A percentile compares a stretch with the other conserved stretches of the same genome.
phyloP scores from a whole-genome alignment of 1,140 invertebrate species.

The Bemisia tabaci region DNA sequence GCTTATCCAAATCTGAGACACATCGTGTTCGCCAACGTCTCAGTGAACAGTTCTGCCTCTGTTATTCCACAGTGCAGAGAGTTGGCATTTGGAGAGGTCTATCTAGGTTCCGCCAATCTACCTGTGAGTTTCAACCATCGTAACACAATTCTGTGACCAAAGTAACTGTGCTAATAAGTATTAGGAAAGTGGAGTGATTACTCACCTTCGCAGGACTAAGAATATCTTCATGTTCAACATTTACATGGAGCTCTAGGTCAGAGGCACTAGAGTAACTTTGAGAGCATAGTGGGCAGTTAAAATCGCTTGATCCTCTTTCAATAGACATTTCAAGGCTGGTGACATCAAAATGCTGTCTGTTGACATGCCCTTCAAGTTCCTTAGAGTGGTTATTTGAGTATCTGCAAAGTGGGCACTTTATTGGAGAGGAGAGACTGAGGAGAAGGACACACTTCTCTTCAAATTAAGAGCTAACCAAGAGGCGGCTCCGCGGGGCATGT shows the following conservation, averaged over 20 bases:
- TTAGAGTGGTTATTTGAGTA: constrained; percentile 56
- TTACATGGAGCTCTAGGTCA: constrained; percentile 73
- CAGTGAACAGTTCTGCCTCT: too few species aligned
- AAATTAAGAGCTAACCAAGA: neutral
- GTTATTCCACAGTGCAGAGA: too few species aligned
- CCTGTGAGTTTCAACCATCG: too few species aligned
- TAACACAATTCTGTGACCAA: too few species aligned
- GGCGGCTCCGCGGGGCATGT: too few species aligned
- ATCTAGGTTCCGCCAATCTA: too few species aligned
- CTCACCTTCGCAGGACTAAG: constrained; percentile 38
- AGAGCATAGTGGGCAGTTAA: constrained; percentile 55
- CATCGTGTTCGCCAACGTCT: too few species aligned
- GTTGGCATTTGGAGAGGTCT: too few species aligned
- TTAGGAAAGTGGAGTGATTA: too few species aligned
- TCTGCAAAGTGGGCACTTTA: constrained; percentile 65
- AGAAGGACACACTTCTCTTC: neutral
- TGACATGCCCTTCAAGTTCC: constrained; percentile 70
- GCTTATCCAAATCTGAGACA: too few species aligned
- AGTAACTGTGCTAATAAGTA: too few species aligned
- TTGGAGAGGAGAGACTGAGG: neutral
- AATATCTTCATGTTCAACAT: constrained; percentile 64
- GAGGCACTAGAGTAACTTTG: constrained; percentile 53
- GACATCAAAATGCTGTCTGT: constrained; percentile 66
- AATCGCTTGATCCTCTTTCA: constrained; percentile 29
- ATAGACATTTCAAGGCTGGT: constrained; percentile 47